These are phyloP conservation scores for Bergia puertoricense DNA, from an alignment of 92 coral and sea anemone genomes.

Conservation along the genomic window DNA sequence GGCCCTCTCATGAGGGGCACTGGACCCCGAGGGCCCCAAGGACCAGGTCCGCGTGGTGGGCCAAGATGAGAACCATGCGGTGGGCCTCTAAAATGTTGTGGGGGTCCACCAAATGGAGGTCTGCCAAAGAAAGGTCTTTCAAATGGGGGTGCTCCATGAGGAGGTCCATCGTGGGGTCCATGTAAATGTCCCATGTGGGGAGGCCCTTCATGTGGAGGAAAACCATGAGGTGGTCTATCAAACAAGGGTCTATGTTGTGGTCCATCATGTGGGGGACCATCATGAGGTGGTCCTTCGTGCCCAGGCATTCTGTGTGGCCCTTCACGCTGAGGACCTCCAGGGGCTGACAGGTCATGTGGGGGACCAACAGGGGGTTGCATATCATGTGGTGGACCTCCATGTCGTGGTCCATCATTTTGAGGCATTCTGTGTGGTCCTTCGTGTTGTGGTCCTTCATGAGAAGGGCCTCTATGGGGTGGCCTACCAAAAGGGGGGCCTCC, in stretches of 20 bases:
- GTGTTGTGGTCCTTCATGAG: constrained; percentile 3
- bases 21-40: constrained; percentile 77
- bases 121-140: constrained; percentile 42
- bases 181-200: constrained; percentile 3
- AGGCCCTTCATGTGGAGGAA: constrained; percentile 49
- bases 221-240: constrained; percentile 61
- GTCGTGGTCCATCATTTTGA: background rate
- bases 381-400: constrained; percentile 18
- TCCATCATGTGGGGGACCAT: constrained; percentile 36
- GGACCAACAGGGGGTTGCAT: background rate
- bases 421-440: too few species aligned
- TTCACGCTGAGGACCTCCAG: background rate
- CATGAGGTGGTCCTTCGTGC: constrained; percentile 11
- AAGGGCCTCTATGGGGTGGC: constrained; percentile 27
- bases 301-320: background rate
- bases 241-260: constrained; percentile 46
- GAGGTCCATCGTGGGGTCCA: constrained; percentile 30
- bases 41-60: constrained; percentile 55
- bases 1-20: constrained; percentile 70
- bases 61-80: constrained; percentile 54
- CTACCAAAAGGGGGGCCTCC: constrained; percentile 2
- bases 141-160: constrained; percentile 44
- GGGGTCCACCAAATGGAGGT: constrained; percentile 63
- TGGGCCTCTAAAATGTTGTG: constrained; percentile 71
- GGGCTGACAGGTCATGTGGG: background rate